Conservation (phyloP, 2,113 vertebrate species). For the Opisthocomus hoazin region DNA sequence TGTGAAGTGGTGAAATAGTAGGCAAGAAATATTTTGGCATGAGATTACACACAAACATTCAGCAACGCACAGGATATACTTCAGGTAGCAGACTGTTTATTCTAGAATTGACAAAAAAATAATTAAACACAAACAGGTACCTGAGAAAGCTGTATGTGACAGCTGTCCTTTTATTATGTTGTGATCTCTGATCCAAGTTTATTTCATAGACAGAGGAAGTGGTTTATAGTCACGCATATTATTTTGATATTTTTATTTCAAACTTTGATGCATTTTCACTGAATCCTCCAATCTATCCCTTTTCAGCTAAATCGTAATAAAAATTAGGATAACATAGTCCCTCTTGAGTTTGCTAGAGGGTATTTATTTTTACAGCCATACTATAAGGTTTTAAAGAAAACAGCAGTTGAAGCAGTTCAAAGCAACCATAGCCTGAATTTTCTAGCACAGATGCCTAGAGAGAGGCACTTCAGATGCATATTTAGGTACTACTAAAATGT, state of each 20-base stretch:
- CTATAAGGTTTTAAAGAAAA: conserved; percentile 3
- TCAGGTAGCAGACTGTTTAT: neutral
- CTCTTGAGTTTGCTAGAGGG: neutral
- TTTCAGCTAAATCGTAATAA: neutral
- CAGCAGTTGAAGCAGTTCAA: neutral
- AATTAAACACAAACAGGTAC: neutral
- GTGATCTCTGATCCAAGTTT: neutral
- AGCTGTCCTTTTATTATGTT: neutral
- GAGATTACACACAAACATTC: neutral
- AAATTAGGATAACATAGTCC: neutral
- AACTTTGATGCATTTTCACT: neutral
- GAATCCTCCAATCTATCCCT: neutral
- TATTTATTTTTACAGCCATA: conserved; percentile 15
- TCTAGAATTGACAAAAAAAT: neutral
- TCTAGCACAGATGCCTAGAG: conserved; percentile 13
- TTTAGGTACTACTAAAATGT: conserved; percentile 37
- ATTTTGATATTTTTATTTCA: neutral
- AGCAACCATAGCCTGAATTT: neutral
- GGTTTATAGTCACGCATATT: neutral
- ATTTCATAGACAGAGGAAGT: neutral
- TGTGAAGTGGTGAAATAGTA: neutral
- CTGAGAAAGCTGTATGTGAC: neutral
- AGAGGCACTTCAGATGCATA: conserved; percentile 7
- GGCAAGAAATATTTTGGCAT: neutral
- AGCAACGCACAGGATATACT: neutral